Evolutionary conservation across 2,797 vertebrate genomes (phyloP), one percentile per base, ranked within the genome.

Genomic region (Leptatherina wallacei): DNA sequence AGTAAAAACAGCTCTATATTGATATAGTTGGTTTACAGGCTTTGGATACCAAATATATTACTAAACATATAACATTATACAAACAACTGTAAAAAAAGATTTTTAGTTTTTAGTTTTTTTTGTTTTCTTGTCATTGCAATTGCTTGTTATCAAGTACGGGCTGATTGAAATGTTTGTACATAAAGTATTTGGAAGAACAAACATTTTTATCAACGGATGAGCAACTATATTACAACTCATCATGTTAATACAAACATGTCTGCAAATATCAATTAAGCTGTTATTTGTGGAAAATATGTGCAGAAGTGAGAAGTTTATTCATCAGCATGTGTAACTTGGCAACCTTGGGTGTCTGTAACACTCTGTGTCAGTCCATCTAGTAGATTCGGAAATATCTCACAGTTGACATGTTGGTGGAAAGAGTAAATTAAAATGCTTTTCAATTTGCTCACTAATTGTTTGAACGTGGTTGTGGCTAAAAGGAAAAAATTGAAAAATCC

Each of bases 401-500:
- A 36, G n/a, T 7, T 68, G 35, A 52, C 52, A 30, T 63, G 20
- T 49, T 38, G 29, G 55, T 18, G 8, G 40, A 33, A 61, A 38
- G 56, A 55, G 33, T 61, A 60, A 49, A 52, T 69, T 30, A 57
- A 32, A 67, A 54, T 57, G 42, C 2, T 51, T 29, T 64, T 22
- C 51, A 67, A 51, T 82, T 29, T 75, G 14, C 57, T 61, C 33
- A 57, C 57, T 69, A 75, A 82, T 69, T 74, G 58, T 38, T 54
- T 24, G 56, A 84, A 75, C 54, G 32, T 64, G 77, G 71, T 64
- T 75, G 30, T 59, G 70, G 49, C 69, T 22, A 58, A 54, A 30
- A 62, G 63, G 81, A 87, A 27, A 81, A 42, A 81, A 44, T 12
- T 59, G 35, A 71, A 85, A 87, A 87, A 81, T 62, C 67, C 35